Evolutionary conservation across 2,888 invertebrate genomes (phyloP).

Genomic region (Calephelis perditalis): DNA sequence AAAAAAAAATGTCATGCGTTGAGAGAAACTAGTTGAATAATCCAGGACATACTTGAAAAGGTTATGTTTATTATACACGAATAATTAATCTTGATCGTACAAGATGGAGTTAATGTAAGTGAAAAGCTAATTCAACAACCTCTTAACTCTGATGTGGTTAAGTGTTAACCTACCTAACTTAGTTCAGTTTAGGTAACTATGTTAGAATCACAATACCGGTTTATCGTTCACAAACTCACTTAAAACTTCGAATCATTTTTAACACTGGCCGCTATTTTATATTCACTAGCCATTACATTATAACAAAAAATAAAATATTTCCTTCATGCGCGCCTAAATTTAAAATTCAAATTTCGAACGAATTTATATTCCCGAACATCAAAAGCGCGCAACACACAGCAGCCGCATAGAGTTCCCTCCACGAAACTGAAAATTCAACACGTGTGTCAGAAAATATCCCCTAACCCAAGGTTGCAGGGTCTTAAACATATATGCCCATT

Average conservation of each 20-base stretch:
- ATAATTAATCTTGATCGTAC: too few species aligned
- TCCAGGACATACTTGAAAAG: too few species aligned
- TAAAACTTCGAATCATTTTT: slow-evolving; percentile 24
- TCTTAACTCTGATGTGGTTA: too few species aligned
- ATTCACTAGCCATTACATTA: slow-evolving; percentile 26
- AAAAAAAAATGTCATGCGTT: too few species aligned
- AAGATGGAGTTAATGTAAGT: too few species aligned
- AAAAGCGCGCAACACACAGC: slow-evolving; percentile 37
- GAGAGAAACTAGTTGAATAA: too few species aligned
- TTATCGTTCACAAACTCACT: slow-evolving; percentile 28
- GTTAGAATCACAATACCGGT: too few species aligned
- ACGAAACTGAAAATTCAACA: slow-evolving; percentile 57
- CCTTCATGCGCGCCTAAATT: slow-evolving; percentile 29
- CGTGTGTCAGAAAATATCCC: slow-evolving; percentile 49
- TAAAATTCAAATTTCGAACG: slow-evolving; percentile 35
- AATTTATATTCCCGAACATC: slow-evolving; percentile 32
- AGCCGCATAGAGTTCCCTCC: slow-evolving; percentile 45
- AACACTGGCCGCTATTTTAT: slow-evolving; percentile 27
- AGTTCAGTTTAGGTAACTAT: too few species aligned
- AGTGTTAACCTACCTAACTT: too few species aligned
- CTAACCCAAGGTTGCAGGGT: slow-evolving; percentile 23
- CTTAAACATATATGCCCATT: slow-evolving; percentile 19
- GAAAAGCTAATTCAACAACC: too few species aligned
- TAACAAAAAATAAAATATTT: slow-evolving; percentile 30
- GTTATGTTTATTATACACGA: too few species aligned